Percentiles rank a stretch among this genome's conserved stretches.
These are phyloP conservation scores for Brotula barbata DNA, from an alignment of 2,797 vertebrate genomes.

Conservation along the genomic window DNA sequence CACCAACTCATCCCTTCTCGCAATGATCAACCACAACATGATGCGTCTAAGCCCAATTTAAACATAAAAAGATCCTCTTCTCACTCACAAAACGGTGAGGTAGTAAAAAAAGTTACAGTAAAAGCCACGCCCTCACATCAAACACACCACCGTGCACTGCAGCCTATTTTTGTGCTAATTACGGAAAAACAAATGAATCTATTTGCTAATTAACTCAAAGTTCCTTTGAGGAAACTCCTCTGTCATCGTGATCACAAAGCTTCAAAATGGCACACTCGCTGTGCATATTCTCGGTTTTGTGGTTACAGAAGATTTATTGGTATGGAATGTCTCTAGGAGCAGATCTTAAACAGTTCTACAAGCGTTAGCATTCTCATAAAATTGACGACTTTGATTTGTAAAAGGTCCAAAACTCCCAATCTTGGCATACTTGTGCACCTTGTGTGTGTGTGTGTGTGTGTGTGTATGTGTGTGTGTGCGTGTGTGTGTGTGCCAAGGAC, in stretches of 20 bases:
- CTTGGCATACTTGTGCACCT: slow-evolving; percentile 22
- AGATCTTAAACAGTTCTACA: slow-evolving; percentile 50
- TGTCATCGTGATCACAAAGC: slow-evolving; percentile 52
- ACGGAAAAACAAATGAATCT: slow-evolving; percentile 40
- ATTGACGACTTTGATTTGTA: slow-evolving; percentile 54
- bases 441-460: background rate
- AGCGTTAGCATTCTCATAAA: slow-evolving; percentile 60
- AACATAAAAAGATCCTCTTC: slow-evolving; percentile 45
- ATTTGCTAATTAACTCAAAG: slow-evolving; percentile 40
- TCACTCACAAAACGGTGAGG: slow-evolving; percentile 24
- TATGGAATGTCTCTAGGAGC: slow-evolving; percentile 57
- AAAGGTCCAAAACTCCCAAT: slow-evolving; percentile 46
- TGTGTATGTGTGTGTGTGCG: slow-evolving; percentile 8
- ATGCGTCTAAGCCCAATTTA: slow-evolving; percentile 44
- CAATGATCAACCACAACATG: slow-evolving; percentile 32
- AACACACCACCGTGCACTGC: slow-evolving; percentile 30
- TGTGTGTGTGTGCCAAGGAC: background rate
- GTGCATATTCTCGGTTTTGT: slow-evolving; percentile 51
- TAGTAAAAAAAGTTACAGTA: slow-evolving; percentile 42
- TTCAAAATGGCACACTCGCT: slow-evolving; percentile 41
- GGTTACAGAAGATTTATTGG: slow-evolving; percentile 61
- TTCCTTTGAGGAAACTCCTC: slow-evolving; percentile 42
- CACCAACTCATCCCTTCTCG: slow-evolving; percentile 15
- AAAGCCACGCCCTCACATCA: slow-evolving; percentile 58
- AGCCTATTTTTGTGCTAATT: slow-evolving; percentile 47